Conservation (phyloP, 2,797 vertebrate species). For the Characodon lateralis region DNA sequence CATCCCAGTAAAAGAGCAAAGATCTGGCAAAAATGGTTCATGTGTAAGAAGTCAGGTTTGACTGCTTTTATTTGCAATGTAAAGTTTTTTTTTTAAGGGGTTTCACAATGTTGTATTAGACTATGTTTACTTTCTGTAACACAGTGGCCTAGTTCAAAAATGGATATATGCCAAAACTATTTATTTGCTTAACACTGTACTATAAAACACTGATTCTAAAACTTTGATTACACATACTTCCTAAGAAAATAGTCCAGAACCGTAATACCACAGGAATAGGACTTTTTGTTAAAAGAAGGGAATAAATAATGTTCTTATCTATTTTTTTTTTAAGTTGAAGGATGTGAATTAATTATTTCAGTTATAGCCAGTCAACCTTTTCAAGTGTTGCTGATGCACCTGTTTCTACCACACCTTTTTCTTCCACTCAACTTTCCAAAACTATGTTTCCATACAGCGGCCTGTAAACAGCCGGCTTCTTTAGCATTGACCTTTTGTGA, state of each 20-base stretch:
- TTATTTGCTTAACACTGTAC: background rate
- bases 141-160: background rate
- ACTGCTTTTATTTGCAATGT: background rate
- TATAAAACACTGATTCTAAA: background rate
- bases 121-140: background rate
- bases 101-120: background rate
- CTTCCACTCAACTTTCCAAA: background rate
- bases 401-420: background rate
- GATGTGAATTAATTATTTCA: too few species aligned
- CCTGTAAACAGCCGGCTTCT: background rate
- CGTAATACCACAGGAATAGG: background rate
- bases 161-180: too few species aligned
- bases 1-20: conserved; percentile 40
- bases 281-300: background rate
- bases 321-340: too few species aligned
- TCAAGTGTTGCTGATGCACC: background rate
- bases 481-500: background rate
- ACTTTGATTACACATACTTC: background rate
- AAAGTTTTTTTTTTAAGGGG: background rate
- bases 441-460: background rate
- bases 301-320: background rate
- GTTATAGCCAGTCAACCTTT: too few species aligned
- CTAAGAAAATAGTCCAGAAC: background rate
- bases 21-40: conserved; percentile 16
- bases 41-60: conserved; percentile 11